Evolutionary conservation across 2,888 invertebrate genomes (phyloP).

Genomic region (Mesorhabditis spiculigera): DNA sequence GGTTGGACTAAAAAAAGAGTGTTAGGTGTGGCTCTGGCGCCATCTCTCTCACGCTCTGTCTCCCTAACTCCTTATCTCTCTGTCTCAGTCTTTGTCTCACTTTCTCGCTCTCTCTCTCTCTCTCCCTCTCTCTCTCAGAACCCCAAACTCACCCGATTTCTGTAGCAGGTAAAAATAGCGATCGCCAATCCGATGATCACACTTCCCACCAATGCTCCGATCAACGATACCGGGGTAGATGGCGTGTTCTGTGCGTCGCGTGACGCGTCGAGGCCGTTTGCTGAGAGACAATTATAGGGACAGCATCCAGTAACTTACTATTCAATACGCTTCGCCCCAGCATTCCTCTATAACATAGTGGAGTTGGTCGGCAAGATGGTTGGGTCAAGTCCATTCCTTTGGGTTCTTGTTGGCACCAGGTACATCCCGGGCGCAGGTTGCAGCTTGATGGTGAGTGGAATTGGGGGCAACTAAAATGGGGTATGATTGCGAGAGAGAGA

Average conservation of each 20-base stretch:
- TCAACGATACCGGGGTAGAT: neutral
- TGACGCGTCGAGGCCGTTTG: no score
- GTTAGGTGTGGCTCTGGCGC: no score
- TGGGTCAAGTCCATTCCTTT: neutral
- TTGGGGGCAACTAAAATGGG: neutral
- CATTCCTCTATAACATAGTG: neutral
- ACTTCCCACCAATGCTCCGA: neutral
- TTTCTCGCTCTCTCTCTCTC: neutral
- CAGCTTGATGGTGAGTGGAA: neutral
- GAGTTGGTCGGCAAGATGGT: neutral
- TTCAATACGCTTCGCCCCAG: neutral
- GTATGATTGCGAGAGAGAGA: neutral
- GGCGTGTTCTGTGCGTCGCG: no score
- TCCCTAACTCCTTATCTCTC: no score
- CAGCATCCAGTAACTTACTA: neutral
- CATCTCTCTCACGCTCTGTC: no score
- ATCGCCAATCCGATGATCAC: neutral
- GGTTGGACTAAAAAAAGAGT: neutral
- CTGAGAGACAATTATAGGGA: no score
- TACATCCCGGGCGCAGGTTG: neutral
- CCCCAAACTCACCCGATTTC: neutral
- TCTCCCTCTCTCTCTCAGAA: neutral
- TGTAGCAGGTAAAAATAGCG: neutral
- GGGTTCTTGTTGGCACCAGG: neutral
- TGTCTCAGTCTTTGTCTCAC: no score